Percentiles rank a stretch among this genome's conserved stretches.
phyloP scores from a whole-genome alignment of 2,797 vertebrate species.

The Lemur catta region DNA sequence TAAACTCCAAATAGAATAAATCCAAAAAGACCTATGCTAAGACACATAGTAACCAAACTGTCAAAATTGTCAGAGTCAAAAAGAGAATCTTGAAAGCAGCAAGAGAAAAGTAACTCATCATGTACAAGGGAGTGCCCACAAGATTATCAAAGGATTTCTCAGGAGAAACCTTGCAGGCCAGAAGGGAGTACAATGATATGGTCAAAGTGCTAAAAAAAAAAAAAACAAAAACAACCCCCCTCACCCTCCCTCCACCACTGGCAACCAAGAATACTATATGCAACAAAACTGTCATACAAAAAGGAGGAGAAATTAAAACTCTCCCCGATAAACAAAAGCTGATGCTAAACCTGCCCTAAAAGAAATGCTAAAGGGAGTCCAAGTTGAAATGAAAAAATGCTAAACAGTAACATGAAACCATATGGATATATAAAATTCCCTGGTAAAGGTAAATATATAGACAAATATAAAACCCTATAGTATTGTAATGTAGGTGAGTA shows the following conservation, averaged over 20 bases:
- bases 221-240: background rate
- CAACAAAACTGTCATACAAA: background rate
- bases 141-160: background rate
- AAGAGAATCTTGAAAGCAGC: background rate
- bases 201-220: background rate
- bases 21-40: background rate
- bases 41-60: background rate
- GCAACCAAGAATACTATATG: background rate
- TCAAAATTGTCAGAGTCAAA: background rate
- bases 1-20: background rate
- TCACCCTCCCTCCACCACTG: background rate
- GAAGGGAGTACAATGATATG: background rate
- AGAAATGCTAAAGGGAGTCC: background rate
- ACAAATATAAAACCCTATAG: background rate
- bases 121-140: background rate
- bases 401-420: background rate
- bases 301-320: background rate
- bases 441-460: background rate
- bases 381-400: background rate
- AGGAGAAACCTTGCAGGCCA: background rate
- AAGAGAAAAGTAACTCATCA: background rate
- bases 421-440: background rate
- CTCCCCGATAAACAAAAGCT: background rate
- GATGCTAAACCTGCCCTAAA: background rate
- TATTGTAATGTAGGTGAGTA: background rate